phyloP scores from a whole-genome alignment of 2,888 invertebrate species.

The Gandaritis pyraliata region DNA sequence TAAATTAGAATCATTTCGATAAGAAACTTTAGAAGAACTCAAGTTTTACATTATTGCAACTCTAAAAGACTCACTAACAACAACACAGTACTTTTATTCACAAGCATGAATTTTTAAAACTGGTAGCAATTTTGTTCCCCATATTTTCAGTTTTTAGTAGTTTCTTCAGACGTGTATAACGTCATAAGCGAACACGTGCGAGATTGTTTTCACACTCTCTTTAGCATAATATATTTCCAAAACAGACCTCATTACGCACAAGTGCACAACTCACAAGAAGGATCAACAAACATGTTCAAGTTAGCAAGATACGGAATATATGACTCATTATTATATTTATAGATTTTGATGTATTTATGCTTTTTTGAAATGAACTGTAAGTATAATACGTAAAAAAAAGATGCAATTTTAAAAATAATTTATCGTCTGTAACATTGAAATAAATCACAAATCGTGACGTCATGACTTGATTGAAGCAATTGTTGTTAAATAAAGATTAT shows the following conservation, averaged over 20 bases:
- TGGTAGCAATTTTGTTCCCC: too few species aligned
- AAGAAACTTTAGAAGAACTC: too few species aligned
- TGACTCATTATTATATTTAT: slow-evolving; percentile 18
- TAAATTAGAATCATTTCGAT: too few species aligned
- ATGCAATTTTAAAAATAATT: background rate
- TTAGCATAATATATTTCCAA: slow-evolving; percentile 29
- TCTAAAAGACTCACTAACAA: too few species aligned
- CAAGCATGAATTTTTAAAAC: too few species aligned
- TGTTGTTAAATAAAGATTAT: too few species aligned
- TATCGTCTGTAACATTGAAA: background rate
- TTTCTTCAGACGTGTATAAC: too few species aligned
- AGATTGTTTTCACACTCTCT: slow-evolving; percentile 29
- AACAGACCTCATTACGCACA: slow-evolving; percentile 34
- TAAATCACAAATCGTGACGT: too few species aligned
- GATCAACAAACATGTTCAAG: slow-evolving; percentile 30
- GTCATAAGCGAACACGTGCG: background rate
- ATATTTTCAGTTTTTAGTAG: too few species aligned
- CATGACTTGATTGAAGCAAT: too few species aligned
- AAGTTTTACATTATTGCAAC: too few species aligned
- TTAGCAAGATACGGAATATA: slow-evolving; percentile 10
- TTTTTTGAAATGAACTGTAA: background rate
- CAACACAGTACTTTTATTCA: too few species aligned
- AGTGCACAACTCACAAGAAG: slow-evolving; percentile 25
- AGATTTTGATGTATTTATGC: slow-evolving; percentile 14
- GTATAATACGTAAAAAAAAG: background rate